Percentiles rank a stretch among this genome's conserved stretches.
Conservation (phyloP, 2,888 invertebrate genomes). For the Synergus japonicus region DNA sequence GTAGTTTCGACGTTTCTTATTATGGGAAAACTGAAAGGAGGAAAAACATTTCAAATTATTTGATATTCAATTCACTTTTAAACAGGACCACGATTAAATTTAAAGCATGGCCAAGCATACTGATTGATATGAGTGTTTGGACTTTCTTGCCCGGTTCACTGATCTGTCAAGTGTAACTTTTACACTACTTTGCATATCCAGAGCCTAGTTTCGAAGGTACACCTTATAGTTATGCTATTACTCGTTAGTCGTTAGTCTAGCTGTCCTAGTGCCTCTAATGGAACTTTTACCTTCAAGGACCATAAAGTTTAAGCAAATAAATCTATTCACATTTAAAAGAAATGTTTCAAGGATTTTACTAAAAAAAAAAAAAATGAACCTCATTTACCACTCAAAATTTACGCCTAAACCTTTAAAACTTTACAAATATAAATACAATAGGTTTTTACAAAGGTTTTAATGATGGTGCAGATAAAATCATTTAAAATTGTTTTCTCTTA, state of each 20-base stretch:
- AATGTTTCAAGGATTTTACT: neutral
- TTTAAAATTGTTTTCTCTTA: constrained; percentile 5
- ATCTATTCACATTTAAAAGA: no score
- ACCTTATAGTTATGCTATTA: no score
- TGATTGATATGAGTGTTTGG: neutral
- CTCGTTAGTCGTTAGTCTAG: neutral
- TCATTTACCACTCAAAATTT: no score
- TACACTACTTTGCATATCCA: constrained; percentile 2
- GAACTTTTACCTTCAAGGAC: neutral
- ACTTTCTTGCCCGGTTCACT: neutral
- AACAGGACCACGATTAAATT: neutral
- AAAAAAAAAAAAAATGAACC: neutral
- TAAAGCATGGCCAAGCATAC: neutral
- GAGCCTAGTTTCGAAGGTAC: neutral
- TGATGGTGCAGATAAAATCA: neutral
- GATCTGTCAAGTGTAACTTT: constrained; percentile 1
- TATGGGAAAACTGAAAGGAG: no score
- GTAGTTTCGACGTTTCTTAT: no score
- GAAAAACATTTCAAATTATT: no score
- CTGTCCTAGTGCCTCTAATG: neutral
- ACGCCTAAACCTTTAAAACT: no score
- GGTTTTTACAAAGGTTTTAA: neutral
- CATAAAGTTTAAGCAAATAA: neutral
- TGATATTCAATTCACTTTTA: no score
- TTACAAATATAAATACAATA: no score